Percentiles rank a stretch among this genome's conserved stretches.
These are phyloP conservation scores for Itoplectis maculator DNA, from an alignment of 2,888 invertebrate species.

Conservation along the genomic window DNA sequence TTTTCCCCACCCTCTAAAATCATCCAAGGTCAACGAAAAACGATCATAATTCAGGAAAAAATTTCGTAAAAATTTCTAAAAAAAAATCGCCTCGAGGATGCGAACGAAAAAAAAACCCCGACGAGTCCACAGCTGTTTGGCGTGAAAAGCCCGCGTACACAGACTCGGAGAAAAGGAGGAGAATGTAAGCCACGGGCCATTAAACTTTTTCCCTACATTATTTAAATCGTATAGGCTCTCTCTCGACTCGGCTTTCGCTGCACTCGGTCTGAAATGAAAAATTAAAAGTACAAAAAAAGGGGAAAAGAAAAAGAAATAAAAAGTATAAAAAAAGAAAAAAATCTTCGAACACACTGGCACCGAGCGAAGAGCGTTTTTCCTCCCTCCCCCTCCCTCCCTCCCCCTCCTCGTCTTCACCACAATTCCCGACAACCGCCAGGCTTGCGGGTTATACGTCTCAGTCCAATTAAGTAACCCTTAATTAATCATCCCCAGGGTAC, in stretches of 20 bases:
- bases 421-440: background rate
- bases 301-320: background rate
- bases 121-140: no score
- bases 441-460: slow-evolving; percentile 26
- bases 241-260: slow-evolving; percentile 41
- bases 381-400: background rate
- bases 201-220: slow-evolving; percentile 41
- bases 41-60: no score
- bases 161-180: slow-evolving; percentile 3
- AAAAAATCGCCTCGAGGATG: no score
- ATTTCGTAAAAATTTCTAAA: no score
- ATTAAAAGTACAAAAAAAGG: slow-evolving; percentile 9
- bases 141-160: background rate
- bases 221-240: slow-evolving; percentile 41
- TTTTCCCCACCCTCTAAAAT: no score
- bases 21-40: no score
- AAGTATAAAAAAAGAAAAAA: background rate
- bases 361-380: background rate
- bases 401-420: no score
- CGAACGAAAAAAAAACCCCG: no score
- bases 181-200: slow-evolving; percentile 43
- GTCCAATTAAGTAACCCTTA: slow-evolving; percentile 46
- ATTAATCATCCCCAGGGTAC: slow-evolving; percentile 53
- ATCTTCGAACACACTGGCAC: background rate
- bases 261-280: slow-evolving; percentile 40